A percentile compares a stretch with the other conserved stretches of the same genome.
Evolutionary conservation across 2,888 invertebrate genomes (phyloP).

Genomic region (Cylindroiulus punctatus): DNA sequence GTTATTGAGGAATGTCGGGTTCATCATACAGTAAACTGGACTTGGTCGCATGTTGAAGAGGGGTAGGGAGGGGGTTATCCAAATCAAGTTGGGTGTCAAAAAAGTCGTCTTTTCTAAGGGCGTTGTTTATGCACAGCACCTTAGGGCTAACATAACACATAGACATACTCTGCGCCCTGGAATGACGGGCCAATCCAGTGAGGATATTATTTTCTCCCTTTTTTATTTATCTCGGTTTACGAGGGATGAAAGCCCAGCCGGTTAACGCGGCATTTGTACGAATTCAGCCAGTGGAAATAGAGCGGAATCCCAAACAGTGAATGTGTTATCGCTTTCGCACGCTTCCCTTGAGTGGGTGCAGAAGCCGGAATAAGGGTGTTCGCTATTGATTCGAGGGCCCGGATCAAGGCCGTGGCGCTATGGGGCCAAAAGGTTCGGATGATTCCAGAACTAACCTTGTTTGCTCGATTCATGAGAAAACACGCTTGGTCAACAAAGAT

Average conservation of each 20-base stretch:
- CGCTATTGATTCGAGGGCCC: not conserved
- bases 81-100: no score
- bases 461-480: not conserved
- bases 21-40: no score
- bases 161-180: not conserved
- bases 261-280: not conserved
- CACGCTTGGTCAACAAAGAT: not conserved
- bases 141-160: no score
- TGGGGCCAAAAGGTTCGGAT: not conserved
- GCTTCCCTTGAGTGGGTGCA: constrained; percentile 7
- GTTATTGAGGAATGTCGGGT: no score
- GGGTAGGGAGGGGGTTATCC: no score
- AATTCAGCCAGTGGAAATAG: constrained; percentile 13
- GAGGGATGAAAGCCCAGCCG: not conserved
- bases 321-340: not conserved
- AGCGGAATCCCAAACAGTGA: not conserved
- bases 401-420: not conserved
- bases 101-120: no score
- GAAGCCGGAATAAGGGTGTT: not conserved
- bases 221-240: constrained; percentile 8
- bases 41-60: no score
- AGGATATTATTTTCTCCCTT: not conserved
- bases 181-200: not conserved
- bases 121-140: no score
- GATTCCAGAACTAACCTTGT: constrained; percentile 8